These are phyloP conservation scores for Xenopus laevis DNA, from an alignment of 2,113 vertebrate genomes.

Conservation along the genomic window DNA sequence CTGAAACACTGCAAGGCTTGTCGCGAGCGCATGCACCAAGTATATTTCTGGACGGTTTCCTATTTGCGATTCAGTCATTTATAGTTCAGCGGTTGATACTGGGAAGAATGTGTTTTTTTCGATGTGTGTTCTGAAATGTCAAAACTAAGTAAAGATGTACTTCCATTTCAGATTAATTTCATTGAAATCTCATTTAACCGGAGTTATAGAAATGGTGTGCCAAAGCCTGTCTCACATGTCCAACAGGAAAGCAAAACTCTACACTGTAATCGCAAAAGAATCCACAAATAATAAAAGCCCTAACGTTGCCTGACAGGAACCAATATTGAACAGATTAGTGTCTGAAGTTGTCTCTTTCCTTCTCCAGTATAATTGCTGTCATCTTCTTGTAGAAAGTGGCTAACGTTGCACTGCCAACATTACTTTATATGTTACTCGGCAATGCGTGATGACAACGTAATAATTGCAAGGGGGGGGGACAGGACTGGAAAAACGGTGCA, in stretches of 20 bases:
- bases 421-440: too few species aligned
- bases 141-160: constrained; percentile 1
- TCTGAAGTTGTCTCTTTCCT: constrained; percentile 8
- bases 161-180: neutral
- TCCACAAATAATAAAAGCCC: constrained; percentile 9
- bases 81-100: constrained; percentile 10
- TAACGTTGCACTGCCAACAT: too few species aligned
- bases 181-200: neutral
- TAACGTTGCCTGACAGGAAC: constrained; percentile 1
- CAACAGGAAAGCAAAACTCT: too few species aligned
- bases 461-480: too few species aligned
- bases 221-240: too few species aligned
- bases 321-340: constrained; percentile 9
- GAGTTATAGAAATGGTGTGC: neutral
- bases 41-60: neutral
- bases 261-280: neutral
- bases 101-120: neutral
- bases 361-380: constrained; percentile 5
- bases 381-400: constrained; percentile 13
- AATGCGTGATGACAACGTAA: too few species aligned
- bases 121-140: neutral
- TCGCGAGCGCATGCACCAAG: constrained; percentile 13
- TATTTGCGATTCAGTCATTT: neutral
- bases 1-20: constrained; percentile 54
- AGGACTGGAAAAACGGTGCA: too few species aligned